Evolutionary conservation across 1,140 invertebrate species (phyloP), one percentile per base, ranked within the genome.

Genomic region (Drosophila quadrilineata): DNA sequence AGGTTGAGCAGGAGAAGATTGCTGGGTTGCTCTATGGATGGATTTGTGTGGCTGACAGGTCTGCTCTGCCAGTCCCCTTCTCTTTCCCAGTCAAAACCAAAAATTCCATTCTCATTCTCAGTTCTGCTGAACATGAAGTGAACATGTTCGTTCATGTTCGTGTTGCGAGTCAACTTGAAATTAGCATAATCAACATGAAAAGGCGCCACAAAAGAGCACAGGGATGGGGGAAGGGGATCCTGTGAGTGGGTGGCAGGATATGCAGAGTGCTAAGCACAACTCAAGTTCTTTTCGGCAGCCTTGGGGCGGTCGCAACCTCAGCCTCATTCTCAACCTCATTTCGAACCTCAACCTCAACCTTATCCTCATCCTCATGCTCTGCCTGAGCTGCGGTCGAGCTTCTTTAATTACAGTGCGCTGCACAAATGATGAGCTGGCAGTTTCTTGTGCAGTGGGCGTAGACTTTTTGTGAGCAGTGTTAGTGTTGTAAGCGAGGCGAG

Each of bases 111-210:
- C 17, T 28, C 10, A 12, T 33, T 6, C 16, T 28, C 40, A 2
- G 12, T 31, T 31, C 49, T 48, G 35, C 6, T 50, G 24, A 59
- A 53, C 58, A 58, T 36, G 57, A 31, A 35, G 43, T 48, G 54
- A 70, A 67, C 73, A 80, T 72, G 72, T 75, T 82, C 77, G 76
- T 66, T 76, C 72, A 60, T 48, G 50, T 52, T 45, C 54, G 56
- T 72, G 76, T 70, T 72, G 63, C 22, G 63, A 45, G 71, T 84
- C 69, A 57, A 84, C 76, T 77, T 45, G 56, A 40, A 82, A 82
- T 82, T 82, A 82, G 76, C 76, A 82, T 82, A 82, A 82, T 82
- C 76, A 82, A 82, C 76, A 82, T 82, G 77, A 82, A 82, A 82
- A 84, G 76, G 76, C 77, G 50, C 49, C 66, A 80, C 52, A 28